Base-by-base conservation (phyloP, 2,888 invertebrate species). In the Ichneumon xanthorius region DNA sequence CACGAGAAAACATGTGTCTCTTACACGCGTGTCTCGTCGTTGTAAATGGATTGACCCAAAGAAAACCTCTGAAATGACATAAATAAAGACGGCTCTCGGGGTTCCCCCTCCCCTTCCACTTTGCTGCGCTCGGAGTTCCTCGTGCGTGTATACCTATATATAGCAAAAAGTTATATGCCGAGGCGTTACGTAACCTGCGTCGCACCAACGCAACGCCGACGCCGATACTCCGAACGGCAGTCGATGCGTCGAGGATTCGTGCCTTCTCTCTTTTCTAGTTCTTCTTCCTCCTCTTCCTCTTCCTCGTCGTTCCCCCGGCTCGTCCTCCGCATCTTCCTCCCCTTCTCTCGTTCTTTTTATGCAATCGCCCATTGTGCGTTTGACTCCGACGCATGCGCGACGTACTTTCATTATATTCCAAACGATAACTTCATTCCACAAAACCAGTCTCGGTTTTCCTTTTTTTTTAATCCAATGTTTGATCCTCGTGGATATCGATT, bases 11-110 rank as follows among this genome's bases (percentile, higher is more conserved):
- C 40, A 11, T 40, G 2, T 40, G 40, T 40, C 40, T 40, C 40
- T 9, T 80, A 88, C 86, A 88, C 87, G 89, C 89, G 89, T 90
- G 89, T 88, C 82, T 88, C 70, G 89, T 80, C 89, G 88, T 90
- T 90, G 90, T 90, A 93, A 93, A 92, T 90, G 93, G 93, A 93
- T 93, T 93, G 93, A 93, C 93, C 93, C 88, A 89, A 91, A 92
- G 92, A 93, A 93, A 93, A 92, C 92, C 92, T 92, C 91, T 93
- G 90, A 93, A 93, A 93, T 92, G 92, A 92, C 92, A 92, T 90
- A 91, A 93, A 93, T 93, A 90, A 92, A 89, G 87, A 76, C 75
- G 55, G 79, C 87, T 81, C 63, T 63, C 58, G 48, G 53, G 72
- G 45, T 11, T 48, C 76, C 73, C 65, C 48, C 14, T 48, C 14